phyloP scores from a whole-genome alignment of 2,888 invertebrate genomes.

The Cataglyphis livida region DNA sequence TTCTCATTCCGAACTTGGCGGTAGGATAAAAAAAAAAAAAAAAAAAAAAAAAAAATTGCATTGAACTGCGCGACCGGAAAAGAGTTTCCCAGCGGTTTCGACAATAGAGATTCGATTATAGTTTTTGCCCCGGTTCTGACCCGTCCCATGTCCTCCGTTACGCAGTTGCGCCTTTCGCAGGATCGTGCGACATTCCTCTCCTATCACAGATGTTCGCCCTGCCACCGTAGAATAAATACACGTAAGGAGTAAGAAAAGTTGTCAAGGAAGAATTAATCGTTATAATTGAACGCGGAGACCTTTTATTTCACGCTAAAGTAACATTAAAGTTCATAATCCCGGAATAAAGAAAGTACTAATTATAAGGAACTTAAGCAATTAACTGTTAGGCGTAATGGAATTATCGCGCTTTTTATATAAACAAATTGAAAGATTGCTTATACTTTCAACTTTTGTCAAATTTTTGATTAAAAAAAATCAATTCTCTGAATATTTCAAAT shows the following conservation, averaged over 20 bases:
- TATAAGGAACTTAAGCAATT: not conserved
- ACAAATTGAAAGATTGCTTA: not conserved
- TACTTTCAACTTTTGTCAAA: not conserved
- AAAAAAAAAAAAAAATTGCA: constrained; percentile 60
- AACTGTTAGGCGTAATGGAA: not conserved
- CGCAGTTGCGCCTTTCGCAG: constrained; percentile 46
- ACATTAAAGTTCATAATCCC: not conserved
- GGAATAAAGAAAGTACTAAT: not conserved
- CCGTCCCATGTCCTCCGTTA: constrained; percentile 31
- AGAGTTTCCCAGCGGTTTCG: constrained; percentile 59
- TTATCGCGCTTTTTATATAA: not conserved
- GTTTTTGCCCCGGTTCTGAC: constrained; percentile 59
- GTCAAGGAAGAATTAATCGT: constrained; percentile 14
- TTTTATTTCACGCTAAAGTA: constrained; percentile 6
- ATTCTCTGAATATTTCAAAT: not conserved
- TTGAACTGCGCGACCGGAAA: constrained; percentile 61
- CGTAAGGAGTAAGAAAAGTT: not conserved
- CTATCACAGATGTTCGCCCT: not conserved
- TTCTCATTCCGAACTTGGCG: constrained; percentile 45
- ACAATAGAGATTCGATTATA: constrained; percentile 66
- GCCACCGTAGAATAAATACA: constrained; percentile 10
- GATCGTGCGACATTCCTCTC: constrained; percentile 18
- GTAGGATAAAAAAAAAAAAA: constrained; percentile 54
- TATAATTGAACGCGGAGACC: constrained; percentile 19
- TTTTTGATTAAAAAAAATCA: not conserved